These are phyloP conservation scores for Brienomyrus brachyistius DNA, from an alignment of 2,113 vertebrate genomes.

Conservation along the genomic window DNA sequence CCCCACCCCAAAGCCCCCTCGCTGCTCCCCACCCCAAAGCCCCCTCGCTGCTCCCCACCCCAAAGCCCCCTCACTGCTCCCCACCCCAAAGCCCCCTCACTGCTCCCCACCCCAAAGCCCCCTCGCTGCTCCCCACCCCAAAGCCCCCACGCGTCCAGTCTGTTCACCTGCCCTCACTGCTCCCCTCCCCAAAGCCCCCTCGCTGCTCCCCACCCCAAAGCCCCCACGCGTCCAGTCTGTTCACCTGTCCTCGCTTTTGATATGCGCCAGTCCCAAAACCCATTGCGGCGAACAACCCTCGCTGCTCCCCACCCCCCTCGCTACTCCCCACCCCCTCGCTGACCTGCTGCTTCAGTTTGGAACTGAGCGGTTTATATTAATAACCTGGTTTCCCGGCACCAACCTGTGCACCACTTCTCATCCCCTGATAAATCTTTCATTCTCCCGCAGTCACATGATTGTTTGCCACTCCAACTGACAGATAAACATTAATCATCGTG, in stretches of 20 bases:
- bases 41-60: background rate
- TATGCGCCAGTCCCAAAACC: background rate
- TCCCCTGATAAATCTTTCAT: background rate
- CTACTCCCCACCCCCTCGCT: background rate
- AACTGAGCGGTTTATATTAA: background rate
- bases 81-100: too few species aligned
- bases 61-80: background rate
- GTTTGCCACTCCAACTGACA: background rate
- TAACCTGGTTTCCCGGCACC: background rate
- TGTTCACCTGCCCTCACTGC: background rate
- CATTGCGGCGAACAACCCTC: background rate
- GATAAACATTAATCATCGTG: background rate
- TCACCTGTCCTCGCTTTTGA: background rate
- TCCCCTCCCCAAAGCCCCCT: too few species aligned
- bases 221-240: background rate
- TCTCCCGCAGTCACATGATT: background rate
- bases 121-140: too few species aligned
- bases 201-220: background rate
- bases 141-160: background rate
- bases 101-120: background rate
- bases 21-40: background rate
- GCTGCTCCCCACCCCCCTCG: background rate
- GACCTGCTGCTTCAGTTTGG: background rate
- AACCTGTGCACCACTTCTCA: background rate
- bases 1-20: too few species aligned